Percentiles rank a stretch among this genome's conserved stretches.
Evolutionary conservation across 1,140 invertebrate species (phyloP).

Genomic region (Lutraria rhynchaena): DNA sequence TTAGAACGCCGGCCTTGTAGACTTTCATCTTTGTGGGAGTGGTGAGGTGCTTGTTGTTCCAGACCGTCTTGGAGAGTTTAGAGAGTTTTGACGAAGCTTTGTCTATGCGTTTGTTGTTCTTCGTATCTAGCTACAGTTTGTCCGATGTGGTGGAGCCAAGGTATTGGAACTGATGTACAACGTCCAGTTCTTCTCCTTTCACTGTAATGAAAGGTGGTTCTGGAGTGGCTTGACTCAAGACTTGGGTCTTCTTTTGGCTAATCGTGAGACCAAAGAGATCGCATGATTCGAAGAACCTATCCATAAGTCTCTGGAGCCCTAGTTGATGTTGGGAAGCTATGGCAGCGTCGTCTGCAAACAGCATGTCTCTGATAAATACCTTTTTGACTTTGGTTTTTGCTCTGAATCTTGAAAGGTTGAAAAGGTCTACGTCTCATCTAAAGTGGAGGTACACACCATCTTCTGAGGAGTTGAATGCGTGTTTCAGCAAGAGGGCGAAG

Average conservation of each 20-base stretch:
- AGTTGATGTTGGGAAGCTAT: slow-evolving; percentile 30
- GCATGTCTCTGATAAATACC: too few relatives aligned
- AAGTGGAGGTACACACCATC: background rate
- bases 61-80: slow-evolving; percentile 34
- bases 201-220: slow-evolving; percentile 52
- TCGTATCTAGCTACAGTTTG: slow-evolving; percentile 54
- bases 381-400: too few relatives aligned
- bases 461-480: too few relatives aligned
- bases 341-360: too few relatives aligned
- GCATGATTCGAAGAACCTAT: slow-evolving; percentile 57
- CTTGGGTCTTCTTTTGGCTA: slow-evolving; percentile 61
- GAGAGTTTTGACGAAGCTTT: slow-evolving; percentile 49
- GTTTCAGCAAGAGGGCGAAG: too few relatives aligned
- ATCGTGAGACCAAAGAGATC: slow-evolving; percentile 60
- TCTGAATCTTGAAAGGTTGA: too few relatives aligned
- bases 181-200: slow-evolving; percentile 54
- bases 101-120: slow-evolving; percentile 57
- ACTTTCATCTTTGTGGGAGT: too few relatives aligned
- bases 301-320: slow-evolving; percentile 58
- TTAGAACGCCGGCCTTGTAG: too few relatives aligned
- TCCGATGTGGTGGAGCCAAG: slow-evolving; percentile 49
- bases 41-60: slow-evolving; percentile 45
- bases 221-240: slow-evolving; percentile 53
- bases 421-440: slow-evolving; percentile 52
- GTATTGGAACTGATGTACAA: slow-evolving; percentile 62